phyloP scores from a whole-genome alignment of 2,113 vertebrate genomes.

The Salvator merianae region DNA sequence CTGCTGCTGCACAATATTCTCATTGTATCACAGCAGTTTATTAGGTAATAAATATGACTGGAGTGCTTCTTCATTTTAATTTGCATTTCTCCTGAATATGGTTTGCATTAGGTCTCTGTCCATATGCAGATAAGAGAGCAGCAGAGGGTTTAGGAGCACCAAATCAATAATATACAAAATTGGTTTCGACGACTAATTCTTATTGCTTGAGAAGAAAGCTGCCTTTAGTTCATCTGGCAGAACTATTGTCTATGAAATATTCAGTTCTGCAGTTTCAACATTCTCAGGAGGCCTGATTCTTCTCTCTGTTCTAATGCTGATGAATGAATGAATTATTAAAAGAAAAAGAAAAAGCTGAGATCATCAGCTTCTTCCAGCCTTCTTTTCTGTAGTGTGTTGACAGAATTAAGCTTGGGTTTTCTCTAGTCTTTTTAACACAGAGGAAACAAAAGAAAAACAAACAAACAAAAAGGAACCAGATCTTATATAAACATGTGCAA shows the following conservation, averaged over 20 bases:
- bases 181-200: not conserved
- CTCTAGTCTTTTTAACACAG: not conserved
- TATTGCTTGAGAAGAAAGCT: not conserved
- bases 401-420: not conserved
- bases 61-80: not conserved
- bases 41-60: not conserved
- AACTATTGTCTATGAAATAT: not conserved
- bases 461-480: no score
- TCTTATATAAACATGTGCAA: no score
- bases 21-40: not conserved
- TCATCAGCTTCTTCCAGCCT: not conserved
- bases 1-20: not conserved
- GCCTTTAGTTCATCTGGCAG: not conserved
- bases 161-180: constrained; percentile 3
- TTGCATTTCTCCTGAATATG: not conserved
- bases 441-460: not conserved
- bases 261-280: not conserved
- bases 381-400: not conserved
- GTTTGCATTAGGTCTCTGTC: not conserved
- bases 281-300: not conserved
- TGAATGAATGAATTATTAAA: not conserved
- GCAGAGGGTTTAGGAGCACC: not conserved
- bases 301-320: not conserved
- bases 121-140: not conserved
- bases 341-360: not conserved